A percentile compares a stretch with the other conserved stretches of the same genome.
phyloP scores from a whole-genome alignment of 2,797 vertebrate species.

The Arrhamphus sclerolepis region DNA sequence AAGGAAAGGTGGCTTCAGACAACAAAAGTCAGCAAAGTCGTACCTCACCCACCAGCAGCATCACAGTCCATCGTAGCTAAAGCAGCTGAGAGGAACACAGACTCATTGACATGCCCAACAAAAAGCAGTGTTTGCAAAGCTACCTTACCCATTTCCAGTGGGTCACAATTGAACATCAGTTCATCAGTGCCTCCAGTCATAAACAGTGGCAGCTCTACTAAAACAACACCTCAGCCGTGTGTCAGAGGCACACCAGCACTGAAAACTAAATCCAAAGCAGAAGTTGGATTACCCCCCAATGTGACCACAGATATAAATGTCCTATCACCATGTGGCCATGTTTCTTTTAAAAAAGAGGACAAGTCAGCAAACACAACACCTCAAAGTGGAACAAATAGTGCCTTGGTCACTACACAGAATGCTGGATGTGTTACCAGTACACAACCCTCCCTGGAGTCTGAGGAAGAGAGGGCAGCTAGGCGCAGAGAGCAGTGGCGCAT shows the following conservation, averaged over 20 bases:
- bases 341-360: constrained; percentile 31
- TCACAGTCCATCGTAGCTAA: constrained; percentile 38
- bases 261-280: constrained; percentile 44
- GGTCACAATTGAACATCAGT: constrained; percentile 45
- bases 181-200: constrained; percentile 70
- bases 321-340: constrained; percentile 12
- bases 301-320: constrained; percentile 29
- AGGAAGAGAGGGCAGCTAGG: constrained; percentile 77
- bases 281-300: constrained; percentile 21
- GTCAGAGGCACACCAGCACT: constrained; percentile 55
- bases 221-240: constrained; percentile 49
- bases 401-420: constrained; percentile 52
- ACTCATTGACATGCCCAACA: constrained; percentile 32
- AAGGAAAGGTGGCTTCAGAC: constrained; percentile 63
- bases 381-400: constrained; percentile 55
- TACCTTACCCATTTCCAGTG: constrained; percentile 51
- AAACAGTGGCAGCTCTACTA: constrained; percentile 58
- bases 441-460: constrained; percentile 42
- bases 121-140: constrained; percentile 35
- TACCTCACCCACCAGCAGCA: constrained; percentile 44
- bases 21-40: constrained; percentile 52
- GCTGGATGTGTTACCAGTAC: constrained; percentile 23
- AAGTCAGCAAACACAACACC: constrained; percentile 32
- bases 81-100: constrained; percentile 23
- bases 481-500: constrained; percentile 82